A percentile compares a stretch with the other conserved stretches of the same genome.
phyloP scores from a whole-genome alignment of 2,113 vertebrate genomes.

The Hypanus sabinus region DNA sequence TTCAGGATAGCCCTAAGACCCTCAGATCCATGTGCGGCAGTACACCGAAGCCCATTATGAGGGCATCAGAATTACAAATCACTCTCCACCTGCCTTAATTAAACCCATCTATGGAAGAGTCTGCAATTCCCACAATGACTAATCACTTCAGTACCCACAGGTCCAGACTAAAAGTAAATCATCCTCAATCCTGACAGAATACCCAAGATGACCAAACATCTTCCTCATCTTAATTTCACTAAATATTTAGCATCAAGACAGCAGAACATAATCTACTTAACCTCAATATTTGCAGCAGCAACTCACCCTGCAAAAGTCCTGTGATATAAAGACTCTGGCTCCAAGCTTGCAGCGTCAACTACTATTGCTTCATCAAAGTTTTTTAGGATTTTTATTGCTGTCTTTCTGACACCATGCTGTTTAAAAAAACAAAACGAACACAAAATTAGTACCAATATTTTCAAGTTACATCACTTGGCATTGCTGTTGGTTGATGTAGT shows the following conservation, averaged over 20 bases:
- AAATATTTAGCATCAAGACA: background rate
- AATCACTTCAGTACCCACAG: no score
- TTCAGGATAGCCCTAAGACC: no score
- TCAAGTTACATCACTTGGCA: background rate
- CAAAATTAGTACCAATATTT: background rate
- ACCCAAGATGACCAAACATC: no score
- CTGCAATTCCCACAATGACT: no score
- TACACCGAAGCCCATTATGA: no score
- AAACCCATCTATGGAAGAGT: no score
- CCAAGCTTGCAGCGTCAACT: slow-evolving; percentile 88
- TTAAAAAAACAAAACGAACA: background rate
- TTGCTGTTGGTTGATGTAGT: background rate
- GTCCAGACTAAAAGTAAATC: no score
- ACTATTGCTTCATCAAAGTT: slow-evolving; percentile 99
- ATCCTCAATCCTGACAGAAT: no score
- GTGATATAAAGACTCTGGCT: slow-evolving; percentile 92
- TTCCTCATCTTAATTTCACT: background rate
- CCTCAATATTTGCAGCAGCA: slow-evolving; percentile 27
- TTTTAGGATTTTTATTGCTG: slow-evolving; percentile 92
- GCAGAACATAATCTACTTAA: background rate
- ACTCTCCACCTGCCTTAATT: no score
- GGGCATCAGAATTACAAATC: no score
- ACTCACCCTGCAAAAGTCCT: slow-evolving; percentile 91
- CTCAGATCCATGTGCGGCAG: no score
- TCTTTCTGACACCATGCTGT: slow-evolving; percentile 69